Base-by-base conservation (phyloP, 2,888 invertebrate species). In the Diploptera punctata region DNA sequence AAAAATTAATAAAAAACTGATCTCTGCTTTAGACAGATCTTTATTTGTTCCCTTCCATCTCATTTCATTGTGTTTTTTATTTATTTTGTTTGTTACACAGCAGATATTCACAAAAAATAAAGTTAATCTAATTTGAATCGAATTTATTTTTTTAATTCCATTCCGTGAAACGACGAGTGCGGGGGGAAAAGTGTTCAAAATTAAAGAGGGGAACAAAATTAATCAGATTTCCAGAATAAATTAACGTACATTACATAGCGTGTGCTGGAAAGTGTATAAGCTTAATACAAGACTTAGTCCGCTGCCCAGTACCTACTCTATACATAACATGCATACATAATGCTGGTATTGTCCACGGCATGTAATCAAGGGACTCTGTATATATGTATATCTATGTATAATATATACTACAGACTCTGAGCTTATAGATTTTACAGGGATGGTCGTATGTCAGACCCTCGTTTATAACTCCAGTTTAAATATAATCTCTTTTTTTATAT, bases 161-260 rank as follows among this genome's bases (percentile, higher is more conserved):
- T 43, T 21, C 43, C 62, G 62, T 62, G 43, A 29, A 43, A 62
- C 62, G 62, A 62, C 21, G 62, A 62, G 21, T 33, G 52, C 33
- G 68, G 68, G 26, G 38, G 38, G 44, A 44, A 43, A 57, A 57
- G 57, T 38, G 44, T 52, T 54, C 57, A n/a, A 43, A 57, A 54
- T 33, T 57, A 57, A 43, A 24, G 65, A 52, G 71, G 65, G 54
- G 44, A 72, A 33, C 68, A 67, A 68, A 72, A 68, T 72, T 72
- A 72, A 72, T 72, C 72, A 72, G 68, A 72, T 72, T 72, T 68
- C 68, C 49, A 61, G 72, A 60, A 72, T 72, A 72, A 72, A 72
- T 72, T 72, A 68, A 68, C 72, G 72, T 44, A 38, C 62, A 62
- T 62, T 62, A 43, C 62, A 43, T 43, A 16, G 24, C 62, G 62